Evolutionary conservation across 2,113 vertebrate genomes (phyloP), one percentile per base, ranked within the genome.

Genomic region (Etheostoma spectabile): DNA sequence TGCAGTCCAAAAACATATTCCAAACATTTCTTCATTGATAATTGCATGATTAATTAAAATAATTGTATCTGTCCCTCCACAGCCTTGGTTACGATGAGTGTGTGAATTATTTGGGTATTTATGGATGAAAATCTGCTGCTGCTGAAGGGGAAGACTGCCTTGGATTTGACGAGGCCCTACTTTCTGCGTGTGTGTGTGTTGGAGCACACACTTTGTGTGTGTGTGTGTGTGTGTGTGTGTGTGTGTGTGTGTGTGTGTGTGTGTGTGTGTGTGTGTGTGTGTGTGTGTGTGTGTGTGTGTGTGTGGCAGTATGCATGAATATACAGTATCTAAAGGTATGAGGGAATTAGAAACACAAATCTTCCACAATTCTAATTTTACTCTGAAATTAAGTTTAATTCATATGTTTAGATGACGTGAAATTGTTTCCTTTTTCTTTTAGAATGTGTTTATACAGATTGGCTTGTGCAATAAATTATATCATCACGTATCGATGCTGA

Each of bases 381-480:
- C 19, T 71, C 84, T 83, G 46, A 88, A 74, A 85, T 86, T 72
- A 35, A 56, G 51, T 78, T 87, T 91, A 85, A 93, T 88, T 89
- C 90, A 85, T 84, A 71, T 21, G 60, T 88, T 94, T 90, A 87
- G 84, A 68, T 78, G 27, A 64, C 56, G 64, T 52, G 56, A 45
- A 82, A 70, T 60, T 24, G n/a, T 49, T 83, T 80, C 53, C n/a
- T 69, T 88, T 87, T 89, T 80, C 60, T 90, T 85, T 89, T 86
- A 82, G 82, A 74, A 85, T 86, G 59, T 89, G 79, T 94, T 86
- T 87, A 83, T 89, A 89, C 74, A 74, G 74, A 88, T 86, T 95
- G 88, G 96, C 92, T 95, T 95, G 97, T 99, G 98, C 97, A 99
- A 99, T 98, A 98, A 87, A 91, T 94, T 88, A 93, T 89, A 82